A percentile compares a stretch with the other conserved stretches of the same genome.
These are phyloP conservation scores for Rugalucina vietnamica DNA, from an alignment of 2,888 invertebrate species.

Conservation along the genomic window DNA sequence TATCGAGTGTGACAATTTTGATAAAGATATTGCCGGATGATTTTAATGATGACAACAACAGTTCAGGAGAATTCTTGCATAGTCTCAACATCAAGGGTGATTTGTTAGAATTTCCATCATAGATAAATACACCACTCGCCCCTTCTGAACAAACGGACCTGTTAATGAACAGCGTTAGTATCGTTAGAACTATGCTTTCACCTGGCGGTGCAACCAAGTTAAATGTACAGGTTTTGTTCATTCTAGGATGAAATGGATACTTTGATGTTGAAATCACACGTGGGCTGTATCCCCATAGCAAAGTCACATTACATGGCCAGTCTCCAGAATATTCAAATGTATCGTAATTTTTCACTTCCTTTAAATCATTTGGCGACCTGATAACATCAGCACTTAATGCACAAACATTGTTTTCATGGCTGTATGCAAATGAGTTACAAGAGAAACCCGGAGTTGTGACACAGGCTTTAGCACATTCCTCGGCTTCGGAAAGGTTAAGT, in stretches of 20 bases:
- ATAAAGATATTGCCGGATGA: not conserved
- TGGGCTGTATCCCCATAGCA: slow-evolving; percentile 34
- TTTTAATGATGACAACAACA: not conserved
- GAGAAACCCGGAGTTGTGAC: not conserved
- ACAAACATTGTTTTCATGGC: slow-evolving; percentile 14
- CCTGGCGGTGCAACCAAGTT: slow-evolving; percentile 16
- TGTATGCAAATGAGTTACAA: slow-evolving; percentile 42
- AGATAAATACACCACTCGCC: not conserved
- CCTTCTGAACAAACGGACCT: not conserved
- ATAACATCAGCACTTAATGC: slow-evolving; percentile 15
- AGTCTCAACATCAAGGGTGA: not conserved
- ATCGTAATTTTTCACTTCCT: not conserved
- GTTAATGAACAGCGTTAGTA: not conserved
- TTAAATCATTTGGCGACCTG: not conserved
- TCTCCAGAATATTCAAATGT: slow-evolving; percentile 17
- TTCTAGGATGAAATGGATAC: slow-evolving; percentile 15
- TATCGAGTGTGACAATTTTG: not conserved
- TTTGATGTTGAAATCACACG: slow-evolving; percentile 28
- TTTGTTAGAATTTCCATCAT: slow-evolving; percentile 1
- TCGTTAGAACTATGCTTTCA: not conserved
- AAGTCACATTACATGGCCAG: slow-evolving; percentile 48
- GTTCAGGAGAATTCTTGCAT: not conserved
- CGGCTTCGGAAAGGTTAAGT: not conserved
- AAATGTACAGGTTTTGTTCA: slow-evolving; percentile 2
- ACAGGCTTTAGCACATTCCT: slow-evolving; percentile 15